Conservation (phyloP, 1,140 invertebrate species). For the Sycophila sp. region DNA sequence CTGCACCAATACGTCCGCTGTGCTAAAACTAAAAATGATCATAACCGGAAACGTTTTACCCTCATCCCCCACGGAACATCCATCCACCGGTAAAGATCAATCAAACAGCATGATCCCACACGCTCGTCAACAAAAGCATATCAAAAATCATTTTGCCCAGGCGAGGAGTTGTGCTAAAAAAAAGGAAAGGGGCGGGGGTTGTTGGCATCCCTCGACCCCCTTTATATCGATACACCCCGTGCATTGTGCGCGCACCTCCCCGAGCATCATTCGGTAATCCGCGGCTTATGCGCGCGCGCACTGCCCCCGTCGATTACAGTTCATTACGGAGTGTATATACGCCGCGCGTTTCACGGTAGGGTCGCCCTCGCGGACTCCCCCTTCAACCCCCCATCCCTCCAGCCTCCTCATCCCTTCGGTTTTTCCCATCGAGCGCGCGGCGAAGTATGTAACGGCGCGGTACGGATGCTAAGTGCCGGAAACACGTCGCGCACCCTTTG, state of each 20-base stretch:
- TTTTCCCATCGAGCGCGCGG: background rate
- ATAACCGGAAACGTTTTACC: background rate
- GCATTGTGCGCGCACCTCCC: background rate
- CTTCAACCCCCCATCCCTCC: no score
- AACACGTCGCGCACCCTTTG: conserved; percentile 14
- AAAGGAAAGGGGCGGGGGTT: no score
- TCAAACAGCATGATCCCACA: background rate
- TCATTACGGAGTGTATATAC: conserved; percentile 16
- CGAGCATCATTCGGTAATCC: conserved; percentile 4
- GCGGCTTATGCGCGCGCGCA: background rate
- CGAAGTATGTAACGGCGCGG: background rate
- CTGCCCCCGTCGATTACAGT: conserved; percentile 31
- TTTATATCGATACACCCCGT: background rate
- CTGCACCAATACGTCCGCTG: no score
- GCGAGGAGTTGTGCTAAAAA: no score
- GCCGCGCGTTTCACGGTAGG: background rate
- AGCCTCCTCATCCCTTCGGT: no score
- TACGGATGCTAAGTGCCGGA: conserved; percentile 23
- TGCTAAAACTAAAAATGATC: background rate
- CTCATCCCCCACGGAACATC: no score
- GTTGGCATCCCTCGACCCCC: background rate
- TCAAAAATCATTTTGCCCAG: conserved; percentile 18
- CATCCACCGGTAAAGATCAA: background rate
- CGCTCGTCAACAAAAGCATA: background rate
- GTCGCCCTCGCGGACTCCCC: no score